Evolutionary conservation across 2,113 vertebrate genomes (phyloP), one percentile per base, ranked within the genome.

Genomic region (Rhinolophus sinicus): DNA sequence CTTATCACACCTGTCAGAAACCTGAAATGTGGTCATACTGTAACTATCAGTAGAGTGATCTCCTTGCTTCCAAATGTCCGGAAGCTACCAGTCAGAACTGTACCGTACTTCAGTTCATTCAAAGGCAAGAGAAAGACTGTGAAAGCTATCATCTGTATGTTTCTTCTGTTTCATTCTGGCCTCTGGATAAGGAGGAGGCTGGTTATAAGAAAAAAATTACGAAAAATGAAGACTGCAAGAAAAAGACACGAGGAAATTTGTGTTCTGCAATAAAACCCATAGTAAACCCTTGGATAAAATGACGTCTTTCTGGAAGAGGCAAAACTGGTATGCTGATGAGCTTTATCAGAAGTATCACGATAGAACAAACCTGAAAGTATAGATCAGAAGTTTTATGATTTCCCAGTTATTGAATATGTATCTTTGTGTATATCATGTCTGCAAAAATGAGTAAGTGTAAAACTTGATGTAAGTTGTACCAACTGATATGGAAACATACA

Each of bases 291-390:
- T 99, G 50, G 99, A 99, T 98, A 99, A 99, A 98, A 99, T 99
- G 99, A 99, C 99, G 1, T 98, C 99, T 4, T 99, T 99, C 98
- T 99, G 99, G 99, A 99, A 99, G 96, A 99, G 99, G 96, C 99
- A 99, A 69, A 99, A 99, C 97, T 99, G 99, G 99, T 99, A 99
- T 5, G 40, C 97, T 1, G 96, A 99, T 14, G 99, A 99, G 93
- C 99, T 99, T 35, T 99, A 99, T 97, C 98, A 99, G 97, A 99
- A 99, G 80, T 99, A 99, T 40, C 99, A 99, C 0, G 97, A 99
- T 82, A 98, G 99, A 62, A 99, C 99, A 0, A 99, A 99, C 92
- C 98, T 99, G 11, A 98, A 97, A 80, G 19, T 98, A 3, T 99
- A 98, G 96, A 1, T 58, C 11, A 22, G 38, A 83, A 67, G 56